Evolutionary conservation across 2,113 vertebrate species (phyloP), one percentile per base, ranked within the genome.

Genomic region (Lepus europaeus): DNA sequence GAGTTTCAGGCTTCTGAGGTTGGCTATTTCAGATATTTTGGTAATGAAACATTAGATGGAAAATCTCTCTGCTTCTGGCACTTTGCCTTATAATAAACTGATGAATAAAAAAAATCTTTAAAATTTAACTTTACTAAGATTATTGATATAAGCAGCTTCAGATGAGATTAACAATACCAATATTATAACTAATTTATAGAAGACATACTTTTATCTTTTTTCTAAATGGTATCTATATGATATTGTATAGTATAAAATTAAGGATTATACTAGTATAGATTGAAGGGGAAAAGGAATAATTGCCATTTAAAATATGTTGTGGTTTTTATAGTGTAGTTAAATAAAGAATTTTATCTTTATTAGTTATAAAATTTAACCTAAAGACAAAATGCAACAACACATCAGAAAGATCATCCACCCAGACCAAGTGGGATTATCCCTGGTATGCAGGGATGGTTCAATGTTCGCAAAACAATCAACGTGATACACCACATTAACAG

Each of bases 321-420:
- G 23, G 45, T 3, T 70, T 84, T 95, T 51, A 76, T 27, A 22
- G 0, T 39, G n/a, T 4, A 76, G 51, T 22, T 45, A 87, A 49
- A 72, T 77, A 74, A 4, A 93, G 23, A 73, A 76, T 66, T 87
- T 95, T 78, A 61, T 25, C 12, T 64, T n/a, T 66, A 88, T 6
- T 80, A 6, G 16, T 74, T 53, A 33, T 51, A 80, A 90, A 12
- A 66, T 78, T 70, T 33, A 25, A 61, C 74, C 10, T 25, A 85
- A 84, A 83, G 3, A 70, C 61, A 80, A 79, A 73, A 36, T 36
- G 36, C 36, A 36, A 36, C 36, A 36, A 36, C 36, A 36, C 36
- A 36, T 36, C 36, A 36, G 36, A 36, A 36, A 36, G 36, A 36
- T 36, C 36, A 36, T 36, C 36, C 36, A 36, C 36, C 36, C 36